Evolutionary conservation across 2,888 invertebrate species (phyloP).

Genomic region (Steinernema scapterisci): DNA sequence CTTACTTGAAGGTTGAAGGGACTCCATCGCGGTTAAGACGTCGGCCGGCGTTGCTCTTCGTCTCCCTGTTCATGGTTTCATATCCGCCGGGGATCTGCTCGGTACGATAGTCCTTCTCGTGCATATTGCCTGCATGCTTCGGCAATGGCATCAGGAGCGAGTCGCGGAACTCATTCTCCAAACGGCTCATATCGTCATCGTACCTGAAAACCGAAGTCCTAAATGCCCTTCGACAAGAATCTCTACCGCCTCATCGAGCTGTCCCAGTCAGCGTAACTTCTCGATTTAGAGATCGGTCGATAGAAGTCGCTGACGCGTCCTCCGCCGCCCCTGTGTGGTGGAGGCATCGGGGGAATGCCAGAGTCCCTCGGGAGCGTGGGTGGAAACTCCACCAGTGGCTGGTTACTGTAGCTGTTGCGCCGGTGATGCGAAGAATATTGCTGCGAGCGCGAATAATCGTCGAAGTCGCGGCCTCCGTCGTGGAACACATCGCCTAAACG

Average conservation of each 20-base stretch:
- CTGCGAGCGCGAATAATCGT: conserved; percentile 49
- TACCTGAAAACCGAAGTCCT: conserved; percentile 38
- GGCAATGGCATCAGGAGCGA: conserved; percentile 64
- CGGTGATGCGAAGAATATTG: conserved; percentile 45
- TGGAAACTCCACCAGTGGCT: conserved; percentile 66
- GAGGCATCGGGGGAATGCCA: conserved; percentile 41
- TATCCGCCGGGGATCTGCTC: conserved; percentile 67
- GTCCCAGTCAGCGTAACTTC: conserved; percentile 67
- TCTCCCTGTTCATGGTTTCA: conserved; percentile 59
- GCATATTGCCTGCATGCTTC: conserved; percentile 53
- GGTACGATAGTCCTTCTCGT: conserved; percentile 58
- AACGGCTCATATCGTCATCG: conserved; percentile 59
- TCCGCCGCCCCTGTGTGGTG: conserved; percentile 44
- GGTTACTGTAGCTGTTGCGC: conserved; percentile 49
- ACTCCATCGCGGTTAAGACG: conserved; percentile 47
- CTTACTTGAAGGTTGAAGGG: conserved; percentile 59
- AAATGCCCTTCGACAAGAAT: neutral
- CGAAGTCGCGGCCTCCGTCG: conserved; percentile 40
- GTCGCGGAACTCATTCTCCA: conserved; percentile 71
- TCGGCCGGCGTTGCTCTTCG: conserved; percentile 52
- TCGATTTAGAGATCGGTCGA: conserved; percentile 59
- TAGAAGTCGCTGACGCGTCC: conserved; percentile 21
- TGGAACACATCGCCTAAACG: conserved; percentile 57
- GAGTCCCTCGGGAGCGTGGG: conserved; percentile 62
- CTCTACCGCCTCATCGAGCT: conserved; percentile 39